Evolutionary conservation across 2,113 vertebrate species (phyloP), one percentile per base, ranked within the genome.

Genomic region (Hemichromis elongatus): DNA sequence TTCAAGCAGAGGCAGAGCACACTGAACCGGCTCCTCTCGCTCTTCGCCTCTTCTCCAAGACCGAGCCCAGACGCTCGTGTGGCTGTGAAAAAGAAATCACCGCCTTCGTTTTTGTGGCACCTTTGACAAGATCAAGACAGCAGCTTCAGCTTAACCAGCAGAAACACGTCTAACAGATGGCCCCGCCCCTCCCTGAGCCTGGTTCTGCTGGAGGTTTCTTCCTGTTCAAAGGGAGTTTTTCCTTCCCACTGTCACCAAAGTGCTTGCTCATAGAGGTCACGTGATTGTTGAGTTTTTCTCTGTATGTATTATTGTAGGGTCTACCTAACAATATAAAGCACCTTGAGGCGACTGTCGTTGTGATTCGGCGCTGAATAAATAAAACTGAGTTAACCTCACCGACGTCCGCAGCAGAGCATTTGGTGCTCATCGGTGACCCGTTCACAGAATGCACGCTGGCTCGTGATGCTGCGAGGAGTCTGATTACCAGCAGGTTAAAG

Each of bases 271-370:
- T 16, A 56, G 12, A 0, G 12, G 0, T 56, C 54, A 28, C 5
- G 8, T 56, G 24, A 56, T 0, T 8, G 56, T 30, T 59, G 56
- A 12, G 26, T 1, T 19, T 33, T 33, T 30, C 14, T 59, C 56
- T 30, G 56, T 18, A 0, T 18, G 26, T 59, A 0, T 59, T 59
- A 9, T 57, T 57, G 56, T 59, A n/a, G 56, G 33, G 26, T 59
- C 0, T 30, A 1, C 3, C 1, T 3, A 2, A 59, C 56, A 57
- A 6, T 30, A 2, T 33, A 0, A 59, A 33, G 28, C 56, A 0
- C 33, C 33, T 9, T 35, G 33, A 35, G 33, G 33, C 28, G 0
- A 0, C 56, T 19, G 57, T 19, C 19, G 57, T 16, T 61, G 57
- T 59, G 57, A 59, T 33, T 59, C 2, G 28, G 0, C 5, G 56